phyloP scores from a whole-genome alignment of 2,113 vertebrate genomes.

The Monopterus albus region DNA sequence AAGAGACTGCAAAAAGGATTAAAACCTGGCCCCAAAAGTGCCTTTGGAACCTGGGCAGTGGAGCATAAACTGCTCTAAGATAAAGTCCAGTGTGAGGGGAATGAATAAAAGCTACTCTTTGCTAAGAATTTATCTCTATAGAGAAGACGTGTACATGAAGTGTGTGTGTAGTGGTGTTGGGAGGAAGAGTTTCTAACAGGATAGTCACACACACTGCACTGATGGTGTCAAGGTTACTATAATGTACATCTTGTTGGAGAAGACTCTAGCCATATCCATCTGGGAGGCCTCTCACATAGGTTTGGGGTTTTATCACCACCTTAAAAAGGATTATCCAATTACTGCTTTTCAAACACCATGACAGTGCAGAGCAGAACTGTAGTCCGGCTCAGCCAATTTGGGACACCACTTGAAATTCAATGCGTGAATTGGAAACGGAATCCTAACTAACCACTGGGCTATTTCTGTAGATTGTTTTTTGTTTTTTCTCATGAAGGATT shows the following conservation, averaged over 20 bases:
- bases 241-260: neutral
- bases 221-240: constrained; percentile 3
- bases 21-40: constrained; percentile 1
- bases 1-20: constrained; percentile 17
- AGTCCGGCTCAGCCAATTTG: constrained; percentile 28
- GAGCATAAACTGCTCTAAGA: constrained; percentile 22
- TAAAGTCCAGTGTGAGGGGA: constrained; percentile 32
- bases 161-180: neutral
- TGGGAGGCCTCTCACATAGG: too few relatives aligned
- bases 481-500: neutral
- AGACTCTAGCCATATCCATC: constrained; percentile 7
- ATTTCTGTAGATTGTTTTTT: constrained; percentile 10
- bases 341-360: constrained; percentile 34
- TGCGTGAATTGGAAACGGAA: constrained; percentile 47
- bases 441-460: constrained; percentile 23
- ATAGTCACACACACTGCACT: neutral
- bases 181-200: neutral
- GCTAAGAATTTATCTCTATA: neutral
- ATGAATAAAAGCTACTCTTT: constrained; percentile 2
- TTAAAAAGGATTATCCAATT: constrained; percentile 57
- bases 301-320: constrained; percentile 22
- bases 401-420: constrained; percentile 43
- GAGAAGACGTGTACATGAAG: constrained; percentile 3
- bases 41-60: constrained; percentile 2
- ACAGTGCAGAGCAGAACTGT: constrained; percentile 5